These are phyloP conservation scores for Sebastolobus altivelis DNA, from an alignment of 2,797 vertebrate species.

Conservation along the genomic window DNA sequence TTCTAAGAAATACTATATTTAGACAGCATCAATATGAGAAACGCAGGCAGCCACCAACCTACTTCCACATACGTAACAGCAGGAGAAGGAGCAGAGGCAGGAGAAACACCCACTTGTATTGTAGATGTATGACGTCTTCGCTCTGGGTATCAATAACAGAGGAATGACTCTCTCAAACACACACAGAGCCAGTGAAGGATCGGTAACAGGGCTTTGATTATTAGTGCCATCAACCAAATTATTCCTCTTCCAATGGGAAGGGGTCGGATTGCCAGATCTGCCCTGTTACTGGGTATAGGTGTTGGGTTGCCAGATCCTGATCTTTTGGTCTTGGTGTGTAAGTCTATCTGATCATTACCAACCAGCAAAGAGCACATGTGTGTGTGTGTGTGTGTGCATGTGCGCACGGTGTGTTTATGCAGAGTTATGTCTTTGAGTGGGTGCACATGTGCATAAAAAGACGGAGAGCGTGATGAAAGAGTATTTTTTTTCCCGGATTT, in stretches of 20 bases:
- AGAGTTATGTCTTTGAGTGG: conserved; percentile 37
- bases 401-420: conserved; percentile 9
- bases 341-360: conserved; percentile 75
- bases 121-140: conserved; percentile 76
- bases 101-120: conserved; percentile 89
- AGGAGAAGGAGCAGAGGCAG: conserved; percentile 86
- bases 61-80: conserved; percentile 77
- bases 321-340: conserved; percentile 76
- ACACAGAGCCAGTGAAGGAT: conserved; percentile 64
- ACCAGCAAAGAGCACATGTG: conserved; percentile 43
- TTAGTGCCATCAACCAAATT: conserved; percentile 84
- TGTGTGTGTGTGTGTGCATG: conserved; percentile 9
- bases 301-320: conserved; percentile 83
- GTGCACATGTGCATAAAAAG: conserved; percentile 46
- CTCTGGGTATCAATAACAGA: conserved; percentile 71
- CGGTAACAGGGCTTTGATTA: conserved; percentile 82
- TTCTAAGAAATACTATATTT: conserved; percentile 26
- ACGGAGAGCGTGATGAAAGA: conserved; percentile 38
- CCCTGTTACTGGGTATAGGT: conserved; percentile 68
- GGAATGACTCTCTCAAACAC: conserved; percentile 55
- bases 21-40: conserved; percentile 35
- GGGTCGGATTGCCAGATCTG: conserved; percentile 80
- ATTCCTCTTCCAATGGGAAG: conserved; percentile 74
- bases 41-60: conserved; percentile 34
- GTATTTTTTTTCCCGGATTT: conserved; percentile 47